Base-by-base conservation (phyloP, 1,140 invertebrate species). In the Pomacea maculata region DNA sequence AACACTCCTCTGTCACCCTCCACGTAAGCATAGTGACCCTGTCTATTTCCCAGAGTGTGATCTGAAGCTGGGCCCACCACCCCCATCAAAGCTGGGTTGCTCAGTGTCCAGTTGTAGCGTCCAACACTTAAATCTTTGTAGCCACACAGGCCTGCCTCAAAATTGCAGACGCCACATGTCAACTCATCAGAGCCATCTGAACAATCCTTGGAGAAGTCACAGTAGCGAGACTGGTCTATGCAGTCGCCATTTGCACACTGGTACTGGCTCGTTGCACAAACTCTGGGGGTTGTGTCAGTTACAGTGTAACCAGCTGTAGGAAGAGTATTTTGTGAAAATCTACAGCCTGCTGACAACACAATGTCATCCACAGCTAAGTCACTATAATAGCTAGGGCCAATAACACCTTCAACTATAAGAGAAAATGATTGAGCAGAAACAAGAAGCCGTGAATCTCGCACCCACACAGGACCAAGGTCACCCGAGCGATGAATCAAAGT, bases 281-380 rank as follows among this genome's bases (percentile, higher is more conserved):
- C 80, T 45, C 71, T 85, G 14, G 61, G 74, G 11, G 88, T 89
- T 0, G 89, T 84, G 34, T 75, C 76, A 55, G 85, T 84, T 63
- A 86, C 80, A 25, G 64, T 68, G 57, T 88, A 85, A 25, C 84
- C 73, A 12, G 83, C 79, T 45, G 86, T 85, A 3, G 87, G 84
- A 64, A 89, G 86, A 1, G 82, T 75, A 14, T 76, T 75, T 65
- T 79, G 82, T 12, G 81, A 81, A 61, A 83, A 80, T 5, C 61
- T 67, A 80, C 88, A 89, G n/a, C 87, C 87, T 25, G 84, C 67
- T 57, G 83, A 82, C 63, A 90, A 85, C 3, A 84, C 79, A 11
- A 83, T 83, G 79, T 90, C 89, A 83, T 90, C 89, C 55, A 90
- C 71, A 72, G 84, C 87, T 14, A 91, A 88, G 79, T 90, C 89